Evolutionary conservation across 92 coral and sea anemone genomes (phyloP).

Genomic region (Meandrina meandrites): DNA sequence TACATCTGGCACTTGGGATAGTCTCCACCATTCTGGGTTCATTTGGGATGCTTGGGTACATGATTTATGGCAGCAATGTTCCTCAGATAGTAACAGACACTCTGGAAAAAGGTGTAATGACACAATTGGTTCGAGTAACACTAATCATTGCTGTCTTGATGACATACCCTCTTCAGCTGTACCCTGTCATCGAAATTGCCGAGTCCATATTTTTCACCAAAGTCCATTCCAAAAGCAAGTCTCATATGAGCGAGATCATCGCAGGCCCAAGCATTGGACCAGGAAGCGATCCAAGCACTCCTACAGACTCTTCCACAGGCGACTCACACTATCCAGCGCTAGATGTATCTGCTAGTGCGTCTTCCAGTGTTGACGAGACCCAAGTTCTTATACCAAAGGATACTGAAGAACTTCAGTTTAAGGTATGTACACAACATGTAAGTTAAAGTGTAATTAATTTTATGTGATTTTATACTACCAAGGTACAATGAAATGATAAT

Average conservation of each 20-base stretch:
- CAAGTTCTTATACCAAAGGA: conserved; percentile 43
- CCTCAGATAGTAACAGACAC: conserved; percentile 89
- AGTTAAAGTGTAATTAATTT: neutral
- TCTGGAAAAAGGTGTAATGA: conserved; percentile 55
- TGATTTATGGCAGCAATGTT: conserved; percentile 76
- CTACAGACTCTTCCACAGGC: neutral
- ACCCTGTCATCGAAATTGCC: conserved; percentile 83
- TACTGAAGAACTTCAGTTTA: conserved; percentile 40
- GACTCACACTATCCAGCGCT: neutral
- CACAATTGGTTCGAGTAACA: conserved; percentile 74
- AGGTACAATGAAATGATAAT: no score
- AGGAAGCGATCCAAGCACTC: neutral
- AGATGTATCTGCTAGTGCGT: neutral
- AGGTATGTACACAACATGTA: conserved; percentile 22
- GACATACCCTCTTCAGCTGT: conserved; percentile 90
- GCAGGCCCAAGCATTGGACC: conserved; percentile 60
- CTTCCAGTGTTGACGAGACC: conserved; percentile 1
- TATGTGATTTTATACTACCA: neutral
- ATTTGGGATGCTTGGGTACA: conserved; percentile 90
- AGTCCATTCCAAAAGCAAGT: conserved; percentile 39
- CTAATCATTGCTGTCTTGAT: conserved; percentile 81
- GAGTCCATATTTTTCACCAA: conserved; percentile 76
- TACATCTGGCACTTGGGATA: conserved; percentile 76
- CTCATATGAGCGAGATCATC: conserved; percentile 64
- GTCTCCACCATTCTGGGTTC: conserved; percentile 84